phyloP scores from a whole-genome alignment of 1,140 invertebrate species.

The Drosophila takahashii region DNA sequence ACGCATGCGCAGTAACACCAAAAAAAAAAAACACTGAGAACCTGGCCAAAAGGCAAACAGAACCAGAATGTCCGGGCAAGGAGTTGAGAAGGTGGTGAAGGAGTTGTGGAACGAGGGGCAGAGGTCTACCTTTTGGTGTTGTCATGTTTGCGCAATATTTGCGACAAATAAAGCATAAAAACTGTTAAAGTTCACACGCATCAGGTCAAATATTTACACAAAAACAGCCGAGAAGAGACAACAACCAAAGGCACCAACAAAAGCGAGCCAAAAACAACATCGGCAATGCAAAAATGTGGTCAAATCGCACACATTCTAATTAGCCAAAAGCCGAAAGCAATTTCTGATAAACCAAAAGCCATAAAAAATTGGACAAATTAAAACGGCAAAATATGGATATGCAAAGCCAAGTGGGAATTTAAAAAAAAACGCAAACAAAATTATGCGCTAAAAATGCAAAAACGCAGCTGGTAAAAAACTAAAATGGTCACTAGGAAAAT shows the following conservation, averaged over 20 bases:
- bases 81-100: background rate
- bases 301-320: slow-evolving; percentile 57
- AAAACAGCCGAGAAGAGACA: slow-evolving; percentile 36
- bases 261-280: slow-evolving; percentile 27
- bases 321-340: slow-evolving; percentile 57
- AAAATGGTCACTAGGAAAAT: slow-evolving; percentile 33
- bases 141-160: slow-evolving; percentile 81
- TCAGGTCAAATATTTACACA: slow-evolving; percentile 83
- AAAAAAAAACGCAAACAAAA: slow-evolving; percentile 5
- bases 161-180: slow-evolving; percentile 84
- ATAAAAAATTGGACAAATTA: slow-evolving; percentile 45
- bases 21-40: slow-evolving; percentile 11
- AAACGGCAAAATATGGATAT: slow-evolving; percentile 38
- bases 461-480: slow-evolving; percentile 22
- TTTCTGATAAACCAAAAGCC: slow-evolving; percentile 59
- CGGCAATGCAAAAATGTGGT: slow-evolving; percentile 41
- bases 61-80: slow-evolving; percentile 31
- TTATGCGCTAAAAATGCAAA: slow-evolving; percentile 35
- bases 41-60: slow-evolving; percentile 61
- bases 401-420: slow-evolving; percentile 16
- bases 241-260: slow-evolving; percentile 19
- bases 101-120: background rate
- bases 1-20: slow-evolving; percentile 70
- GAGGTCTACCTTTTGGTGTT: slow-evolving; percentile 20
- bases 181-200: slow-evolving; percentile 82